Evolutionary conservation across 2,113 vertebrate genomes (phyloP).

Genomic region (Butorides virescens): DNA sequence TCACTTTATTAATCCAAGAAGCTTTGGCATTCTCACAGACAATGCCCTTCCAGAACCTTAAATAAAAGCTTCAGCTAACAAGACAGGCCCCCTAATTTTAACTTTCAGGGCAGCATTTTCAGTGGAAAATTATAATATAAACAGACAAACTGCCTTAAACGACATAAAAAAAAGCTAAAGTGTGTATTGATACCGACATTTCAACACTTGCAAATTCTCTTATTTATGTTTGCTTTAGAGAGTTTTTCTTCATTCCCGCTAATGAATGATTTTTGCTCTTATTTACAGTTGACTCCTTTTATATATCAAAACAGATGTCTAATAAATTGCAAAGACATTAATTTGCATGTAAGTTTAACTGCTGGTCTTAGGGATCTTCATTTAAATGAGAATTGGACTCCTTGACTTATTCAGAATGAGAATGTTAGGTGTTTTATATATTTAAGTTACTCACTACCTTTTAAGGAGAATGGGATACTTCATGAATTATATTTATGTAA

Average conservation of each 20-base stretch:
- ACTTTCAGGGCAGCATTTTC: neutral
- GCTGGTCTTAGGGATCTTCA: neutral
- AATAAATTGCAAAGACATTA: neutral
- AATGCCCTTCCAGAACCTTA: fast-evolving
- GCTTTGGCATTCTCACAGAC: neutral
- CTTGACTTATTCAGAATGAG: neutral
- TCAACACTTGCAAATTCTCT: neutral
- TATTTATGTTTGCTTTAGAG: neutral
- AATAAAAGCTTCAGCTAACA: neutral
- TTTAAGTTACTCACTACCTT: neutral
- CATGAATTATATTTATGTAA: neutral
- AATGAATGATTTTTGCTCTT: neutral
- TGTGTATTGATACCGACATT: neutral
- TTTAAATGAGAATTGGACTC: neutral
- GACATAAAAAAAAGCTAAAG: neutral
- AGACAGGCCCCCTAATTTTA: neutral
- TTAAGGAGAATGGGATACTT: neutral
- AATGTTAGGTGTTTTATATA: neutral
- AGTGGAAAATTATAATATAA: neutral
- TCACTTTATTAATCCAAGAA: neutral
- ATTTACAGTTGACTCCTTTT: neutral
- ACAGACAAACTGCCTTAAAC: neutral
- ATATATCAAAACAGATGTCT: neutral
- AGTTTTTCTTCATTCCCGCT: neutral
- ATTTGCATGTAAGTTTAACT: neutral